These are phyloP conservation scores for Aphaenogaster rudis DNA, from an alignment of 1,140 invertebrate genomes.

Conservation along the genomic window DNA sequence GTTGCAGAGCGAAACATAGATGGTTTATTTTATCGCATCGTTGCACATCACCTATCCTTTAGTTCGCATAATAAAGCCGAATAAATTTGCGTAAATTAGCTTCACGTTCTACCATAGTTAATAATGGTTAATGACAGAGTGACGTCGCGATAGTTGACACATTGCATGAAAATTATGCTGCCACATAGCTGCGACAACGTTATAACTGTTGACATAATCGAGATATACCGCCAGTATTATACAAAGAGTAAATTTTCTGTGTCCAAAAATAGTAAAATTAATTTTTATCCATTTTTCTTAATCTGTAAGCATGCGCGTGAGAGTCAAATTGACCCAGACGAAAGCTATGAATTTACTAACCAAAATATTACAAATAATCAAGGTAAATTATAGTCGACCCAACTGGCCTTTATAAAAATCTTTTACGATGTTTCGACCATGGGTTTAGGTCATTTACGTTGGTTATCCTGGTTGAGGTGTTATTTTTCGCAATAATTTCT, in stretches of 20 bases:
- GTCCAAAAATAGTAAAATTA: neutral
- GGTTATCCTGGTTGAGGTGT: too few relatives aligned
- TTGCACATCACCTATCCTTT: conserved; percentile 7
- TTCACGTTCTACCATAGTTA: neutral
- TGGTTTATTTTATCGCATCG: conserved; percentile 38
- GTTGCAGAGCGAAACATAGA: neutral
- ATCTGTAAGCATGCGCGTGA: too few relatives aligned
- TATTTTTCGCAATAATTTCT: too few relatives aligned
- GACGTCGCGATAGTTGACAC: neutral
- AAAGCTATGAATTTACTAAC: too few relatives aligned
- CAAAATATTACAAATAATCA: too few relatives aligned
- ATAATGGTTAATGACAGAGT: conserved; percentile 23
- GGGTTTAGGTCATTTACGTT: too few relatives aligned
- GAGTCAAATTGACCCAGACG: too few relatives aligned
- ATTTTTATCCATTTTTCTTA: neutral
- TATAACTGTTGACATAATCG: neutral
- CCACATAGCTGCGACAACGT: neutral
- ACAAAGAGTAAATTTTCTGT: neutral
- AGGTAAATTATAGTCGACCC: too few relatives aligned
- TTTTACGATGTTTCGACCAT: too few relatives aligned
- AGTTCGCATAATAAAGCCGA: neutral
- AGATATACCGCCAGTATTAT: neutral
- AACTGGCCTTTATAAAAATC: too few relatives aligned
- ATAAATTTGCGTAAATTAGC: conserved; percentile 8
- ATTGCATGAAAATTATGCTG: conserved; percentile 23